These are phyloP conservation scores for Enhydra lutris DNA, from an alignment of 2,113 vertebrate species.

Conservation along the genomic window DNA sequence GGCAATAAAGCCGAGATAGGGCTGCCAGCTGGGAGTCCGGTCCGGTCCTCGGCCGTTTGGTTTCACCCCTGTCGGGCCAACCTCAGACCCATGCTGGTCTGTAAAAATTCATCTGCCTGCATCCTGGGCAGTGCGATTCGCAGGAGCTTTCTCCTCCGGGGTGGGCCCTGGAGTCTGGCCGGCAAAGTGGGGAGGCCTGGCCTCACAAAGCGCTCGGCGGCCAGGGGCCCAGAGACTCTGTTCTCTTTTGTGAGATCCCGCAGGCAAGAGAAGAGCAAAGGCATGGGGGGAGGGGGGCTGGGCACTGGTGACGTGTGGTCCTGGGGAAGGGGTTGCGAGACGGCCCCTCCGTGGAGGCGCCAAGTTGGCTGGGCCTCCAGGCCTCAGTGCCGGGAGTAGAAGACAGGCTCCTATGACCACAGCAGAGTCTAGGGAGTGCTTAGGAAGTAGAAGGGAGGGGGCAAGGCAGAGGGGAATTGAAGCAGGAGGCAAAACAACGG, in stretches of 20 bases:
- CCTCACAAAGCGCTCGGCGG: background rate
- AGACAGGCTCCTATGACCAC: background rate
- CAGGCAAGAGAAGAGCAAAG: background rate
- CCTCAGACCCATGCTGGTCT: slow-evolving; percentile 9
- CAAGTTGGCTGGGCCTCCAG: background rate
- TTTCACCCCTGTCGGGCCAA: background rate
- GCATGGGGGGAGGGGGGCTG: background rate
- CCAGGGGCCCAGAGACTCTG: background rate
- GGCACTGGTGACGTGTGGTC: background rate
- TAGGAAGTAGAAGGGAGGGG: background rate
- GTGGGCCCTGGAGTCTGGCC: background rate
- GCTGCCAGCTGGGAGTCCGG: background rate
- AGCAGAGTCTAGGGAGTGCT: background rate
- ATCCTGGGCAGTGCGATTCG: background rate
- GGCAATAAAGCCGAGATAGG: background rate
- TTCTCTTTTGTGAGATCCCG: background rate
- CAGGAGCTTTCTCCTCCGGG: background rate
- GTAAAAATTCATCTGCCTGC: background rate
- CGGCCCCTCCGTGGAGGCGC: background rate
- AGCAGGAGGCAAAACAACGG: background rate
- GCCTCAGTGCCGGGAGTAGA: background rate
- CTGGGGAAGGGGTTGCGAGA: background rate
- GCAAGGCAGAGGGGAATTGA: background rate
- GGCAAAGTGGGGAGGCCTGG: background rate
- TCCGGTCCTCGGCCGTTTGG: background rate